These are phyloP conservation scores for Spisula subtruncata DNA, from an alignment of 2,888 invertebrate species.

Conservation along the genomic window DNA sequence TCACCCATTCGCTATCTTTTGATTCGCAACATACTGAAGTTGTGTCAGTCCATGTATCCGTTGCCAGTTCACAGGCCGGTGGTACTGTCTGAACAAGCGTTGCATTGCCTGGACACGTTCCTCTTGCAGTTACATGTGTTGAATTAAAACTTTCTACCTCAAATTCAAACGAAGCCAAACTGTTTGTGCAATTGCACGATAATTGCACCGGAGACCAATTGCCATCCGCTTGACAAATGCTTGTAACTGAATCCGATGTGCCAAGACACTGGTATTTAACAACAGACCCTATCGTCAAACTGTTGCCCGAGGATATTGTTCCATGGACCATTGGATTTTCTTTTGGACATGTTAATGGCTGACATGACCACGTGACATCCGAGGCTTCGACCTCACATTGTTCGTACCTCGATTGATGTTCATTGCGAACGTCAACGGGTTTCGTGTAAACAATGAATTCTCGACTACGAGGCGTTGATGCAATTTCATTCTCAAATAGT, in stretches of 20 bases:
- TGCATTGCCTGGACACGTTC: not conserved
- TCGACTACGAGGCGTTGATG: not conserved
- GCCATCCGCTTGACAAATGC: not conserved
- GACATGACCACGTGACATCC: not conserved
- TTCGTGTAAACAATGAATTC: not conserved
- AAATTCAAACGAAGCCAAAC: not conserved
- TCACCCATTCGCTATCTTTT: too few species aligned
- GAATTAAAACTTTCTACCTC: not conserved
- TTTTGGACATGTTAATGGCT: not conserved
- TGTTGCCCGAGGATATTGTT: not conserved
- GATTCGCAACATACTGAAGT: too few species aligned
- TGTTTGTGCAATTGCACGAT: not conserved
- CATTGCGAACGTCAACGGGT: not conserved
- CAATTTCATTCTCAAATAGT: not conserved
- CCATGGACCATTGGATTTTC: not conserved
- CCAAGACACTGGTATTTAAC: not conserved
- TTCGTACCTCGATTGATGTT: not conserved
- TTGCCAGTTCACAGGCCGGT: not conserved
- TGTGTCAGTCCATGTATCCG: not conserved
- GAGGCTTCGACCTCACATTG: not conserved
- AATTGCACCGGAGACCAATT: not conserved
- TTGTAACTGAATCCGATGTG: not conserved
- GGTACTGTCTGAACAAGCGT: not conserved
- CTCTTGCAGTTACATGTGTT: not conserved
- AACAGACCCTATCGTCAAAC: not conserved